Base-by-base conservation (phyloP, 2,113 vertebrate genomes). In the Myrmecophaga tridactyla region DNA sequence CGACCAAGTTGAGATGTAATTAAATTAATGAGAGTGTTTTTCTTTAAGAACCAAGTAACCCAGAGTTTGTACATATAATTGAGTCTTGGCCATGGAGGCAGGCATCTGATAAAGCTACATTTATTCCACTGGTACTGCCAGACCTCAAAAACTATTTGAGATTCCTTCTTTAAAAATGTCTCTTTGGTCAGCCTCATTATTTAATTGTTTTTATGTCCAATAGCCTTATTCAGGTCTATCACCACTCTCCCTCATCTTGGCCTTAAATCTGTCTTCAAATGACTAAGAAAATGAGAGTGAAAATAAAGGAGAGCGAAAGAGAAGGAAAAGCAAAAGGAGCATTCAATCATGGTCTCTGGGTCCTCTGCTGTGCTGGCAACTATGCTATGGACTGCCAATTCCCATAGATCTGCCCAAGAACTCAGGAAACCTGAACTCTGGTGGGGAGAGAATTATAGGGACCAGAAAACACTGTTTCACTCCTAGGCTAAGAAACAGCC, bases 151-250 rank as follows among this genome's bases (percentile, higher is more conserved):
- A 70, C 53, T 93, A n/a, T 75, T 69, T 92, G 90, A 41, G 41
- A 78, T 80, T 86, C 13, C 27, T 92, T 84, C 90, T 81, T 95
- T 94, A 11, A 94, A 87, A 89, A 96, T 77, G 31, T 4, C 9
- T 94, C 88, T 93, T 70, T 90, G 87, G n/a, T 25, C 18, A 72
- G 81, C 60, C 46, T 94, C 20, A 31, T 95, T 94, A 88, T 93
- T 88, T 90, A 69, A 95, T 83, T 67, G 5, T 21, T 84, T 53
- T n/a, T 92, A 82, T 31, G 73, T 53, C 39, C 31, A 70, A 51
- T 41, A 51, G 84, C 34, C 86, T 86, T 83, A 67, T 34, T 89
- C 63, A 67, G 60, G 67, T 82, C 70, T 77, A 31, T 73, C 41
- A 41, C 41, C 27, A 72, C 48, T 56, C 34, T 96, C 43, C 48